Evolutionary conservation across 2,888 invertebrate genomes (phyloP), one percentile per base, ranked within the genome.

Genomic region (Dione vanillae): DNA sequence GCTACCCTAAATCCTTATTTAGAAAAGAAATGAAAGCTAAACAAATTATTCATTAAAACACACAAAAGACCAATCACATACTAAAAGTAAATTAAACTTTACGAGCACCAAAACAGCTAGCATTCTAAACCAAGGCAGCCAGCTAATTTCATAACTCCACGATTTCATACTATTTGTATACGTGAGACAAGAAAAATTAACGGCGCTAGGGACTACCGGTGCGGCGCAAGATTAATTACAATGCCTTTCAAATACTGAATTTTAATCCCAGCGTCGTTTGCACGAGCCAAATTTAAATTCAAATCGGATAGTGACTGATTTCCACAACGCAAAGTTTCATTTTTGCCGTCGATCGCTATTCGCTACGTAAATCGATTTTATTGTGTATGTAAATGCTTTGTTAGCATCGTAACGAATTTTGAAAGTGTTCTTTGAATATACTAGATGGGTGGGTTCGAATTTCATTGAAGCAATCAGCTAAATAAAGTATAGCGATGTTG

Each of bases 201-300:
- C 75, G 77, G 27, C 68, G 27, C 64, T 14, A 49, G 72, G 76
- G 77, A 77, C 76, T 74, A 81, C 83, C 80, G 76, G 83, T 79
- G 62, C 67, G 64, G 80, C 81, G 61, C 78, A 86, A 89, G 89
- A 90, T 90, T 90, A 90, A 90, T 90, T 84, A 86, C 85, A 75
- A 77, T 77, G 79, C 77, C 86, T 79, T 78, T 79, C 73, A 70
- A 75, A 73, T 72, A 83, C 82, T 86, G 86, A 86, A 85, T 88
- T 89, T 90, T 89, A 88, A 89, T 85, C 81, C 82, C 72, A 69
- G 65, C 69, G 70, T 74, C 74, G 70, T 71, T 71, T 69, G 64
- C 72, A 64, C 69, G 49, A 66, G 41, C 80, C 77, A 80, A 79
- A 80, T 82, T 81, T 80, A 80, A 84, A 84, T 82, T 79, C 78